Conservation (phyloP, 1,140 invertebrate genomes). For the Camponotus vicinus region DNA sequence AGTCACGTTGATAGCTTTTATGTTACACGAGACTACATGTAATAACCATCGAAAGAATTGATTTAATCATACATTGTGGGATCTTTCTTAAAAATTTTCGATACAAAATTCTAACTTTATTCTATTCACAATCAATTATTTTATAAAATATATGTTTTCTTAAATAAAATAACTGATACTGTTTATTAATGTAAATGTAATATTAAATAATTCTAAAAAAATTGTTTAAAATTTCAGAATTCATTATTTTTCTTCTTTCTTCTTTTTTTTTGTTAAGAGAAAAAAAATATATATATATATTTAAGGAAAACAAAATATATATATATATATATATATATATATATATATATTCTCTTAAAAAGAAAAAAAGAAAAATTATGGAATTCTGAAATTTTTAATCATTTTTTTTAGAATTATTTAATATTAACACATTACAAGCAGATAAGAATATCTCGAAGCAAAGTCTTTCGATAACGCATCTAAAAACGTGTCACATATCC, state of each 20-base stretch:
- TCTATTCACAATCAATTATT: not conserved
- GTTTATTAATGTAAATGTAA: no score
- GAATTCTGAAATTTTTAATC: not conserved
- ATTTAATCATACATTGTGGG: not conserved
- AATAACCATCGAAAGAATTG: not conserved
- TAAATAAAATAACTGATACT: no score
- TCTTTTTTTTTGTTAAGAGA: no score
- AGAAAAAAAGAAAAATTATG: not conserved
- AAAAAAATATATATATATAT: no score
- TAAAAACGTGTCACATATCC: conserved; percentile 66
- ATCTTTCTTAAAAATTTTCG: not conserved
- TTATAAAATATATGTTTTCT: not conserved
- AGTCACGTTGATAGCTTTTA: not conserved
- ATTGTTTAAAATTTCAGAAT: no score
- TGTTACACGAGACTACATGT: not conserved
- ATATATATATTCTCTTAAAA: no score
- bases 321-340: no score
- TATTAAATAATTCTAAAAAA: no score
- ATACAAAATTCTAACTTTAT: not conserved
- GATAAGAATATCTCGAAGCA: not conserved
- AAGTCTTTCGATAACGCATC: conserved; percentile 26
- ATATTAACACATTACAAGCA: not conserved
- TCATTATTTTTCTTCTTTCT: no score
- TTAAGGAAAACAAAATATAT: no score
- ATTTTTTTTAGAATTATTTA: not conserved